These are phyloP conservation scores for Rhagonycha lutea DNA, from an alignment of 2,888 invertebrate species.

Conservation along the genomic window DNA sequence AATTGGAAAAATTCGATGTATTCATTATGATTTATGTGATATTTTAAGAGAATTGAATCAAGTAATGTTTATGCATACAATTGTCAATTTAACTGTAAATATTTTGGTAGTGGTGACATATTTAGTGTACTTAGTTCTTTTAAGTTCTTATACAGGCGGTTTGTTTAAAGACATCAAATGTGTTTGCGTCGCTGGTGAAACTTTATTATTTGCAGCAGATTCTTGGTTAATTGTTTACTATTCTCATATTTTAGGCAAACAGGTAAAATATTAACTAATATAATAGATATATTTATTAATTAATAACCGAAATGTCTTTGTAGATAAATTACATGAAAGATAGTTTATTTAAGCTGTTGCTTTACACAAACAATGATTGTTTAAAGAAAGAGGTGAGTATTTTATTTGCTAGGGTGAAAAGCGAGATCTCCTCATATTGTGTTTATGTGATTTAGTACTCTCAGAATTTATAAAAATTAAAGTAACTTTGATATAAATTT, in stretches of 20 bases:
- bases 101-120: not conserved
- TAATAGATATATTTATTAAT: too few relatives aligned
- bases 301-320: too few relatives aligned
- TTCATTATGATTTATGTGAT: not conserved
- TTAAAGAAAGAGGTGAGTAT: too few relatives aligned
- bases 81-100: not conserved
- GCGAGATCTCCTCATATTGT: too few relatives aligned
- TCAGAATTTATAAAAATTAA: too few relatives aligned
- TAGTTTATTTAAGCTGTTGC: not conserved
- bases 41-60: not conserved
- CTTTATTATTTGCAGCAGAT: not conserved
- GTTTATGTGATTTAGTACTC: too few relatives aligned
- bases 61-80: not conserved
- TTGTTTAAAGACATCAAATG: not conserved
- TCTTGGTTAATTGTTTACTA: not conserved
- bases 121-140: not conserved
- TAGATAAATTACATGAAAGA: not conserved
- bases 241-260: not conserved
- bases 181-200: not conserved
- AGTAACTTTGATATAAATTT: too few relatives aligned
- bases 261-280: not conserved
- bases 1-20: not conserved
- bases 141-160: not conserved
- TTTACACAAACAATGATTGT: not conserved
- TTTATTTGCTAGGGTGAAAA: too few relatives aligned